A percentile compares a stretch with the other conserved stretches of the same genome.
Evolutionary conservation across 2,888 invertebrate species (phyloP).

Genomic region (Tachina fera): DNA sequence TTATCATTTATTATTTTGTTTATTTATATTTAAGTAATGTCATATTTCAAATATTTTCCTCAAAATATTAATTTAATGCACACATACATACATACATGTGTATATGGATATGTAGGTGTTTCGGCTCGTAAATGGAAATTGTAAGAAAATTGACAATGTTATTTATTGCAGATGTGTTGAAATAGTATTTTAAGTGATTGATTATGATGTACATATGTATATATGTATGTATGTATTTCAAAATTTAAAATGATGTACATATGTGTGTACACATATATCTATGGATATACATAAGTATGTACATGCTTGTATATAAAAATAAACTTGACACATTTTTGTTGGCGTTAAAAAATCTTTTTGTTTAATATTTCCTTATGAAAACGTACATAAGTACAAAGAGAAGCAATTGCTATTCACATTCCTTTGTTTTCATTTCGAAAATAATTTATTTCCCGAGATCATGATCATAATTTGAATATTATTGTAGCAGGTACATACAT

Average conservation of each 20-base stretch:
- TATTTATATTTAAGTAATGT: conserved; percentile 51
- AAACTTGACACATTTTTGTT: conserved; percentile 64
- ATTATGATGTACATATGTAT: background rate
- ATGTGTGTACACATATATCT: background rate
- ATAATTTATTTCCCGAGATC: conserved; percentile 41
- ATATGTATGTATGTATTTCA: background rate
- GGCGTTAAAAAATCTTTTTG: conserved; percentile 12
- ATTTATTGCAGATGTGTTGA: background rate
- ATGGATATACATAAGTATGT: background rate
- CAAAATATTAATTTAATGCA: conserved; percentile 12
- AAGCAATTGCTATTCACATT: conserved; percentile 9
- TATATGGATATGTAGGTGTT: conserved; percentile 1
- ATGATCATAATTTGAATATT: conserved; percentile 30
- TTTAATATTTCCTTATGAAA: conserved; percentile 48
- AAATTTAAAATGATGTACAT: background rate
- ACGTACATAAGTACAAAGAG: background rate
- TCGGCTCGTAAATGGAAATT: conserved; percentile 22
- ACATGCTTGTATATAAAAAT: conserved; percentile 30
- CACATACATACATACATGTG: background rate
- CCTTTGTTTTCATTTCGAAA: conserved; percentile 41
- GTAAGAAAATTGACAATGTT: conserved; percentile 16
- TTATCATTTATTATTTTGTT: conserved; percentile 13
- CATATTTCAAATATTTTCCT: conserved; percentile 51
- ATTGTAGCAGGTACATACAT: background rate
- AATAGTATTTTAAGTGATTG: background rate